Evolutionary conservation across 2,888 invertebrate species (phyloP), one percentile per base, ranked within the genome.

Genomic region (Agriopis marginaria): DNA sequence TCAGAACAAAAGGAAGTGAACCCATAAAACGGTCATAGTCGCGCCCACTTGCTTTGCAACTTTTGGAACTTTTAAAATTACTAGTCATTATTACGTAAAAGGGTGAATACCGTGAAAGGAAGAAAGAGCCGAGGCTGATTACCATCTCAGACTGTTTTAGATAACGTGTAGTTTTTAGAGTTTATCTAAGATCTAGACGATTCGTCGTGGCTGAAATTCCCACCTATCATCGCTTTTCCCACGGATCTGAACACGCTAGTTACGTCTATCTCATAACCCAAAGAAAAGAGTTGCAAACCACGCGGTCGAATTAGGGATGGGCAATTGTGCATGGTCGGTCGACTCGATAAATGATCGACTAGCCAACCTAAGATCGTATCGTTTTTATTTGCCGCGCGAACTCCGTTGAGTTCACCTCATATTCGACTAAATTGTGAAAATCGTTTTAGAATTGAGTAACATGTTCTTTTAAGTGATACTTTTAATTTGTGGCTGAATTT

Each of bases 161-260:
- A 79, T 74, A 71, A 78, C 76, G 74, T 81, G 79, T 76, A 80
- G 77, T 86, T 81, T 80, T 75, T 66, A 61, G 71, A 75, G 75
- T 47, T 82, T 85, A 89, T 90, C 89, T 85, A 55, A 68, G 81
- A 87, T 87, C 86, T 72, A 76, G 74, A 79, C 74, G 78, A 86
- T 86, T 89, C 82, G 84, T 79, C 80, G 76, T 82, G 83, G 82
- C 77, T 81, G 79, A 81, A 84, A 89, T 88, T 89, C 83, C 86
- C 87, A 86, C 86, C 82, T 80, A 87, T 85, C 80, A 82, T 83
- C 77, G 71, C 61, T 68, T 73, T 89, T 86, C 86, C 83, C 86
- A 87, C 86, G 85, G 74, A 75, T 77, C 75, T 71, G 76, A 81
- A 78, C 77, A 77, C 72, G 77, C 81, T 82, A 74, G 79, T 82